Evolutionary conservation across 1,140 invertebrate species (phyloP).

Genomic region (Probaryconus sp.): DNA sequence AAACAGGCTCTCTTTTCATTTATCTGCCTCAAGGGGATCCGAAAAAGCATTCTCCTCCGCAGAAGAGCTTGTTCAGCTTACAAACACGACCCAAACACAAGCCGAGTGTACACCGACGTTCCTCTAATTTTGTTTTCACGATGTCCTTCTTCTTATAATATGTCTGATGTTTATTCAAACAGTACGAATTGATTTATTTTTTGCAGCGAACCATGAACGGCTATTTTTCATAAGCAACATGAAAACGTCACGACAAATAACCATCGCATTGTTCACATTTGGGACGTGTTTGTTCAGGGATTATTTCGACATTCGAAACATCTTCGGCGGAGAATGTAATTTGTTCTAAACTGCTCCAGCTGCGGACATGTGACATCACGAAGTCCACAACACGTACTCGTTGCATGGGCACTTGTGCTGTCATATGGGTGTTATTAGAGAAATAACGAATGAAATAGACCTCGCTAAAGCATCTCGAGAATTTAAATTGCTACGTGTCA

Average conservation of each 20-base stretch:
- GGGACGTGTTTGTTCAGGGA: conserved; percentile 14
- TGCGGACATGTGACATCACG: conserved; percentile 1
- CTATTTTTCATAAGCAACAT: conserved; percentile 20
- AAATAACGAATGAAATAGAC: no score
- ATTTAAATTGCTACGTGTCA: no score
- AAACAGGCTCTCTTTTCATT: conserved; percentile 53
- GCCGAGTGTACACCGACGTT: conserved; percentile 36
- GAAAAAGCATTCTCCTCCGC: conserved; percentile 48
- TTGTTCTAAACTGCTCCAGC: conserved; percentile 4
- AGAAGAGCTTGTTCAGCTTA: conserved; percentile 59
- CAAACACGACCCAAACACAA: conserved; percentile 61
- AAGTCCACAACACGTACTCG: no score
- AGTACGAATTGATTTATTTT: conserved; percentile 45
- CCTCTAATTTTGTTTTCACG: conserved; percentile 47
- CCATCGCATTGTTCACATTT: not conserved
- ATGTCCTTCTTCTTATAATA: conserved; percentile 47
- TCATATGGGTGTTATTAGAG: no score
- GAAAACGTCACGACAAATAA: not conserved
- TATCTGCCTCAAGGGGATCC: conserved; percentile 42
- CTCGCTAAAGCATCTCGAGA: no score
- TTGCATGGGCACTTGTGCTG: no score
- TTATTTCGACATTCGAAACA: conserved; percentile 17
- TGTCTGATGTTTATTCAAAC: conserved; percentile 51
- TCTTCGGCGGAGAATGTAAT: conserved; percentile 11
- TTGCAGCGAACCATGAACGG: conserved; percentile 1